Evolutionary conservation across 2,797 vertebrate genomes (phyloP).

Genomic region (Pagetopsis macropterus): DNA sequence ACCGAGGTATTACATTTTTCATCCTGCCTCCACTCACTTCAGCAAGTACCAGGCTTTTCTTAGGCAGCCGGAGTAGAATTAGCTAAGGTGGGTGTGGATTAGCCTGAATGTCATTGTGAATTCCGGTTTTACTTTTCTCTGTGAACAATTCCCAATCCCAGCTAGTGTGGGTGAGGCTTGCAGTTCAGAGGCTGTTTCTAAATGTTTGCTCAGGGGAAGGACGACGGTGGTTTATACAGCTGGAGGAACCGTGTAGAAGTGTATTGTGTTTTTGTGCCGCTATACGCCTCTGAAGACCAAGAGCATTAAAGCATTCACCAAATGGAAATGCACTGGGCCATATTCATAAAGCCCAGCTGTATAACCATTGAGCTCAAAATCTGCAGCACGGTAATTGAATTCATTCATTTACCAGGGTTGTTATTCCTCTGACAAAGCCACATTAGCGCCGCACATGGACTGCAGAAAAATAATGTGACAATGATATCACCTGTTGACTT

Average conservation of each 20-base stretch:
- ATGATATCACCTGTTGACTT: constrained; percentile 73
- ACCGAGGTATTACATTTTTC: constrained; percentile 52
- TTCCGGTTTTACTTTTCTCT: constrained; percentile 62
- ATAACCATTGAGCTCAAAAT: constrained; percentile 52
- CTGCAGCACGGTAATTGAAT: constrained; percentile 57
- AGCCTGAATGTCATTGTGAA: constrained; percentile 73
- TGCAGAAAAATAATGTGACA: constrained; percentile 64
- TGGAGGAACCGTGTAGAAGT: constrained; percentile 40
- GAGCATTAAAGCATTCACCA: constrained; percentile 60
- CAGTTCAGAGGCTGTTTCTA: constrained; percentile 56
- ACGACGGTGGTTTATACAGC: constrained; percentile 36
- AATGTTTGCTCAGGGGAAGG: constrained; percentile 59
- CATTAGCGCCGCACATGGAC: constrained; percentile 51
- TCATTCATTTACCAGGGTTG: constrained; percentile 61
- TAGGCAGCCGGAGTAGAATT: constrained; percentile 66
- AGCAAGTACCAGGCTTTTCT: constrained; percentile 68
- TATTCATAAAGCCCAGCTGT: constrained; percentile 58
- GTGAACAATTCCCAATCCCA: constrained; percentile 57
- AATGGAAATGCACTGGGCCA: constrained; percentile 53
- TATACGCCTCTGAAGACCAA: constrained; percentile 55
- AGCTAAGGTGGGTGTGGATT: constrained; percentile 85
- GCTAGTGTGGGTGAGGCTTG: constrained; percentile 63
- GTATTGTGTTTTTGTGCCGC: constrained; percentile 48
- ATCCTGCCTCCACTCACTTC: constrained; percentile 62
- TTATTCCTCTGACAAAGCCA: constrained; percentile 66